Evolutionary conservation across 1,140 invertebrate genomes (phyloP), one percentile per base, ranked within the genome.

Genomic region (Euura lappo): DNA sequence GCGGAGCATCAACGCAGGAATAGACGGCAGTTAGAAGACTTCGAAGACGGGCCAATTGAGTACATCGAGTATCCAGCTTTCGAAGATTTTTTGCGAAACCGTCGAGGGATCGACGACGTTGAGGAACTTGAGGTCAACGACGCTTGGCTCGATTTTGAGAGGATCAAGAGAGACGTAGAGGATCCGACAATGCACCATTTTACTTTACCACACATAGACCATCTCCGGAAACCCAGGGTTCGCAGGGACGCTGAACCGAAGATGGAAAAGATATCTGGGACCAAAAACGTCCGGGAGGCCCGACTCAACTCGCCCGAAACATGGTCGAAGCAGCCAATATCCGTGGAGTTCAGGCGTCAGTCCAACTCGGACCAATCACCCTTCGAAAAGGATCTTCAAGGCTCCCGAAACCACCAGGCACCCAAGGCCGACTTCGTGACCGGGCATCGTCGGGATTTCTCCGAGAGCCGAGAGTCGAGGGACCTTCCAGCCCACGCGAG

Each of bases 381-480:
- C 6, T 75, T 71, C 0, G 72, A 67, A 13, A 77, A 75, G 71
- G 65, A 73, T 68, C 2, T 67, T 66, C 13, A 75, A 65, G 72
- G 65, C 42, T 70, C 73, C 13, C 65, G 76, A 10, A 75, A 72
- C 6, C 74, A 77, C 65, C 81, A 84, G 4, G 72, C 77, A 2
- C 86, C 85, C 0, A 74, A 79, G 2, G 78, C 80, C 2, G 86
- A 87, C 69, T 88, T 88, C 6, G 75, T 88, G 0, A 88, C 86
- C 0, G 81, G 83, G 10, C 45, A 81, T 47, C 76, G 82, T 5
- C 70, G 78, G 2, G 77, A 70, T 60, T 84, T 78, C 3, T 67
- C 73, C 2, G 80, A 84, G 2, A 77, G 69, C 2, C 72, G 86
- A 8, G 84, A 87, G 45, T 79, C 83, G 2, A 47, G 85, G 4